Base-by-base conservation (phyloP, 2,888 invertebrate genomes). In the Polydrusus cervinus region DNA sequence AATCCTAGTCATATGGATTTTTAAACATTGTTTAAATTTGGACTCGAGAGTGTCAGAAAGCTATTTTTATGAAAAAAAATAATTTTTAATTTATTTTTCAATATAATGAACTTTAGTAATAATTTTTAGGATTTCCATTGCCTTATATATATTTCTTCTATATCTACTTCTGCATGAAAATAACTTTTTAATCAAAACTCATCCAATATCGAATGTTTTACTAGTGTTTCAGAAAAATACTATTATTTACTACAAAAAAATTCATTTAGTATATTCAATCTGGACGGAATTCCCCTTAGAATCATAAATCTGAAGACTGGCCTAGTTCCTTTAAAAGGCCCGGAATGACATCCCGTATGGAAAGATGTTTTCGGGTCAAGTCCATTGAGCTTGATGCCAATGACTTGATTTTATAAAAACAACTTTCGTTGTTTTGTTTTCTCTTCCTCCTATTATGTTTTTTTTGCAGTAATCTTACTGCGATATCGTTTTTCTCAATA, bases 311-410 rank as follows among this genome's bases (percentile, higher is more conserved):
- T 30, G 20, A 8, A 5, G 38, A 13, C 25, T 62, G 62, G 20
- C 62, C 62, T 62, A 20, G 43, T 45, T 62, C 47, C 13, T 53
- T 53, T n/a, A 30, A 11, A 53, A 30, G 53, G 30, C 25, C 53
- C 51, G 11, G 30, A 53, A 53, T n/a, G 53, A 53, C 25, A 25
- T 34, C 65, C 65, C 51, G 49, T 65, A 25, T 49, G 34, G 51
- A 51, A n/a, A 25, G 34, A 30, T 34, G 65, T 65, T 65, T 65
- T 49, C 49, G 16, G 65, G 65, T 65, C 65, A 65, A 65, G 65
- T 65, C 65, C 65, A 65, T 51, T 18, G 34, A 49, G 51, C 18
- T 51, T 51, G 34, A 65, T 65, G 65, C 65, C 65, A 51, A 47
- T 65, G 65, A 65, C 65, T 51, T 51, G 47, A 25, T 34, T 34